phyloP scores from a whole-genome alignment of 92 coral and sea anemone genomes.

The Heliopora coerulea region DNA sequence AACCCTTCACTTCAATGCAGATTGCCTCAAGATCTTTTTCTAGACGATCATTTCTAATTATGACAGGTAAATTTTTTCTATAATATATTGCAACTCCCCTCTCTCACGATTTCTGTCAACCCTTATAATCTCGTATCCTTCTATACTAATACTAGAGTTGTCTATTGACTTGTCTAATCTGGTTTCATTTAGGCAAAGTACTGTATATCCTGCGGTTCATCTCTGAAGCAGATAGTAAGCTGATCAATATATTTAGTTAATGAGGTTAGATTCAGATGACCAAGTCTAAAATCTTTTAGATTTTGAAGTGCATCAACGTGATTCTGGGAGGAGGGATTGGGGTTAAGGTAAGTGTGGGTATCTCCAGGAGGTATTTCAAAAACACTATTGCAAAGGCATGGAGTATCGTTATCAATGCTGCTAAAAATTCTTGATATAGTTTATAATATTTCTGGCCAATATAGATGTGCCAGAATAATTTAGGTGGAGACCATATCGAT shows the following conservation, averaged over 20 bases:
- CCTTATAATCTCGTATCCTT: slow-evolving; percentile 26
- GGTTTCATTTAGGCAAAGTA: slow-evolving; percentile 17
- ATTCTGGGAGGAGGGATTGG: too few relatives aligned
- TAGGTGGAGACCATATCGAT: neutral
- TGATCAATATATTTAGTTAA: slow-evolving; percentile 10
- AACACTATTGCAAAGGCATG: too few relatives aligned
- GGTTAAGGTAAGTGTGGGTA: too few relatives aligned
- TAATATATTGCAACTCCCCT: slow-evolving; percentile 50
- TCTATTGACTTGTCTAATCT: slow-evolving; percentile 1
- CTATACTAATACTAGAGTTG: neutral
- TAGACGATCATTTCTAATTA: slow-evolving; percentile 21
- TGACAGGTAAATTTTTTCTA: slow-evolving; percentile 33
- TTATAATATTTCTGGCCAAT: too few relatives aligned
- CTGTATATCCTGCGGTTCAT: too few relatives aligned
- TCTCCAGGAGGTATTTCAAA: too few relatives aligned
- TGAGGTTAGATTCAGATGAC: slow-evolving; percentile 18
- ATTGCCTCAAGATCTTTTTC: slow-evolving; percentile 33
- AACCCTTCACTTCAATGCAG: slow-evolving; percentile 47
- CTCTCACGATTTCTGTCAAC: slow-evolving; percentile 35
- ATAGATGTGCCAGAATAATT: neutral
- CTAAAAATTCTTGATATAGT: too few relatives aligned
- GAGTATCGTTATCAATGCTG: too few relatives aligned
- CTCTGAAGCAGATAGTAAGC: slow-evolving; percentile 10
- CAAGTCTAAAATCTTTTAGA: slow-evolving; percentile 25
- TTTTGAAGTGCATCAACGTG: neutral